Conservation (phyloP, 2,797 vertebrate species). For the Enteromius trimaculatus region DNA sequence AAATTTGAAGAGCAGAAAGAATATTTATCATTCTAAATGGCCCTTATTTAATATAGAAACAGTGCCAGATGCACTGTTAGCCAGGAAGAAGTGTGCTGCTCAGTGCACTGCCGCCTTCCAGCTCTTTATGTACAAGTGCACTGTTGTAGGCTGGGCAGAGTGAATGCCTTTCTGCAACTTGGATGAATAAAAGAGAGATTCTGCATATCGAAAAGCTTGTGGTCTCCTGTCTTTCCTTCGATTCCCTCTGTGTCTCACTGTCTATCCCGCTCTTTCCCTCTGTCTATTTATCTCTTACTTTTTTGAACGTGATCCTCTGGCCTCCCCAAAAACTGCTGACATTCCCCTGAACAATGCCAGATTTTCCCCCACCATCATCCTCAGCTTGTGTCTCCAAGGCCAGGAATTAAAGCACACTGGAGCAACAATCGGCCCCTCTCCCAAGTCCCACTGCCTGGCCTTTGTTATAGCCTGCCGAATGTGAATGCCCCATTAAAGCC, state of each 20-base stretch:
- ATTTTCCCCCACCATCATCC: constrained; percentile 57
- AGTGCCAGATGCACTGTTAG: constrained; percentile 23
- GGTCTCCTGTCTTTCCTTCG: constrained; percentile 4
- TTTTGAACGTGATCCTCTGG: constrained; percentile 44
- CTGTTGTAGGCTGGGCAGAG: constrained; percentile 12
- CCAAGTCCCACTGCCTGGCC: constrained; percentile 61
- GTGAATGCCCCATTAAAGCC: constrained; percentile 71
- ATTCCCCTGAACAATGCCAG: constrained; percentile 65
- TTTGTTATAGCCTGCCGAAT: constrained; percentile 67
- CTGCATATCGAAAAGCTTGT: constrained; percentile 18
- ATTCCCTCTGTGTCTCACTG: constrained; percentile 17
- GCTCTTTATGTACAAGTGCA: constrained; percentile 27
- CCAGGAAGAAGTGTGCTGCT: constrained; percentile 29
- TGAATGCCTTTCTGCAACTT: constrained; percentile 32
- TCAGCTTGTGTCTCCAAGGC: constrained; percentile 56
- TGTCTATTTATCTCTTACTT: constrained; percentile 55
- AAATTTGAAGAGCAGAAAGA: not conserved
- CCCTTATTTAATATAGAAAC: constrained; percentile 1
- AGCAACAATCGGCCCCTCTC: constrained; percentile 62
- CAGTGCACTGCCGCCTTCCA: constrained; percentile 1
- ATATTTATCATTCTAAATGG: not conserved
- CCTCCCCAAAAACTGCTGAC: constrained; percentile 60
- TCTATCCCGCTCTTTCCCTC: constrained; percentile 32
- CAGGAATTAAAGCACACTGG: constrained; percentile 61
- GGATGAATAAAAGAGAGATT: constrained; percentile 22